Evolutionary conservation across 2,797 vertebrate genomes (phyloP).

Genomic region (Rhinogobio ventralis): DNA sequence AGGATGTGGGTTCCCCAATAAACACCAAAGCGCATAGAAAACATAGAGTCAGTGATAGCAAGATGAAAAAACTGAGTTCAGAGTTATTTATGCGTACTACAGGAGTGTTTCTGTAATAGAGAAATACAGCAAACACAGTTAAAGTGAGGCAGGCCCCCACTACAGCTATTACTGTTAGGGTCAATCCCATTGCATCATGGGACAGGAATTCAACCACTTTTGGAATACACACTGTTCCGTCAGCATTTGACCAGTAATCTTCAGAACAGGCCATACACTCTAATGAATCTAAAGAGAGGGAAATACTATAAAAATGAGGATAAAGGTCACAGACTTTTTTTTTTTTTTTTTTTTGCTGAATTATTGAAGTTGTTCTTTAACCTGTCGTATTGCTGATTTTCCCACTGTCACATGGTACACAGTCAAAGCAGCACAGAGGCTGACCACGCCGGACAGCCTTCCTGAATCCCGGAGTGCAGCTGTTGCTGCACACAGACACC

Average conservation of each 20-base stretch:
- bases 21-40: constrained; percentile 77
- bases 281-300: constrained; percentile 70
- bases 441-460: constrained; percentile 79
- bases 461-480: constrained; percentile 74
- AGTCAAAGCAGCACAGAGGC: constrained; percentile 83
- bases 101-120: constrained; percentile 72
- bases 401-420: constrained; percentile 80
- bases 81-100: constrained; percentile 79
- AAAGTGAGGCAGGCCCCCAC: constrained; percentile 72
- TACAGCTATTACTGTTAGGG: constrained; percentile 70
- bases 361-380: constrained; percentile 44
- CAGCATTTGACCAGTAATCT: constrained; percentile 75
- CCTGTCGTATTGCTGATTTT: constrained; percentile 81
- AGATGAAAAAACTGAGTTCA: constrained; percentile 79
- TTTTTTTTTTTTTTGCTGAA: not conserved
- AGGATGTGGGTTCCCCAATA: constrained; percentile 77
- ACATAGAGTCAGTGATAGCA: constrained; percentile 74
- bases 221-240: constrained; percentile 73
- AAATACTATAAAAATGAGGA: not conserved
- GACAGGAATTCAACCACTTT: constrained; percentile 76
- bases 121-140: constrained; percentile 69
- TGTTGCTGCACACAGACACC: constrained; percentile 76
- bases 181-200: constrained; percentile 74
- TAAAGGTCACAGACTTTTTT: not conserved
- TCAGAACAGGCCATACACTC: constrained; percentile 74